Base-by-base conservation (phyloP, 2,797 vertebrate genomes). In the Microctenopoma lineatum region DNA sequence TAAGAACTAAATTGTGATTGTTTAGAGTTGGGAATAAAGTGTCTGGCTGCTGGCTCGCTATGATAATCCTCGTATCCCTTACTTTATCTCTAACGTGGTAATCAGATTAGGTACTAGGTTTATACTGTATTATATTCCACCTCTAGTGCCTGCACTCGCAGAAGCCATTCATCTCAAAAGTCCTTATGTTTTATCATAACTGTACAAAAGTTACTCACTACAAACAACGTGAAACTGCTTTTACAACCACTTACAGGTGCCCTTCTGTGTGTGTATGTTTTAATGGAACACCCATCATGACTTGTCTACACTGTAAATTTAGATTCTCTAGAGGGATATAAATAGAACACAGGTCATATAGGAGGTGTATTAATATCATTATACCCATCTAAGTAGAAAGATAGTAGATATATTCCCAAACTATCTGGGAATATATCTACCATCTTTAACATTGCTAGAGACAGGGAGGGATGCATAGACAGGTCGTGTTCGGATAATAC, bases 221-320 rank as follows among this genome's bases (percentile, higher is more conserved):
- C 52, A 75, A 80, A 60, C 62, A 59, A 47, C 77, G 66, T 77
- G 60, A 72, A 73, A 55, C 32, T 38, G 58, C 58, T 86, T 83
- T 84, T 77, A 76, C 64, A 57, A 12, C 45, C 69, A 74, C 79
- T 48, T 59, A 74, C 34, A 16, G 3, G 46, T 32, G 39, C 71
- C 69, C 50, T 51, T 46, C 32, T 47, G 14, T 56, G 62, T 80
- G 52, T 67, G 34, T 72, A 45, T 70, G 51, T 51, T 67, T 77
- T 54, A 67, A 45, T 57, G 42, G 2, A 2, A 56, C 34, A 25
- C 66, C 74, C 77, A 77, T 81, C 58, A 46, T 74, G 51, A 66
- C 72, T 76, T 80, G 60, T 89, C 78, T 83, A 72, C 62, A 41
- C 52, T 70, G 66, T 80, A 72, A 66, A 84, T 75, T 63, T 41